Percentiles rank a stretch among this genome's conserved stretches.
Evolutionary conservation across 1,140 invertebrate genomes (phyloP).

Genomic region (Ceratitis capitata): DNA sequence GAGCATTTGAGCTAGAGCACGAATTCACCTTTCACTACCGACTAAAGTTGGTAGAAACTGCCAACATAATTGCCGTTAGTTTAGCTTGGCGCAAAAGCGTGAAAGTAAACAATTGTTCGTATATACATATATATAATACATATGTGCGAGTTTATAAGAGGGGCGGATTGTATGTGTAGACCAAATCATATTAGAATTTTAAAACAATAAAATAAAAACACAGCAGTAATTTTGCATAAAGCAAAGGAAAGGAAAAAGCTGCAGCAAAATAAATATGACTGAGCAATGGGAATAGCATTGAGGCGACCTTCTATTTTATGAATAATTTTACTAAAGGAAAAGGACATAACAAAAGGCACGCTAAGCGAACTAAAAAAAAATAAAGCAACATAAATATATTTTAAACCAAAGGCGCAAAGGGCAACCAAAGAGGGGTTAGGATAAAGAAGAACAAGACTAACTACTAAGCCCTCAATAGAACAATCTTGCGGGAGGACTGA

Average conservation of each 20-base stretch:
- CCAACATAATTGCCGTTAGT: conserved; percentile 33
- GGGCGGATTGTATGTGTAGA: not conserved
- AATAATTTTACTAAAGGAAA: conserved; percentile 4
- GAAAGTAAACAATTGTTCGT: not conserved
- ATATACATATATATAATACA: not conserved
- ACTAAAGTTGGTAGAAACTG: not conserved
- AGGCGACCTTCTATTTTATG: conserved; percentile 27
- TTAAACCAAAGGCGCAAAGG: not conserved
- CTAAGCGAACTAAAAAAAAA: not conserved
- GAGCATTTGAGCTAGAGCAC: not conserved
- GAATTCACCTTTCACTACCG: conserved; percentile 1
- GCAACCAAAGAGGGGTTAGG: not conserved
- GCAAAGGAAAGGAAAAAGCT: not conserved
- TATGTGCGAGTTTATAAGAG: too few species aligned
- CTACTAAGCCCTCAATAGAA: too few species aligned
- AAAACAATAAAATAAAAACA: conserved; percentile 2
- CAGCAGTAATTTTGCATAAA: not conserved
- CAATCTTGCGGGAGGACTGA: too few species aligned
- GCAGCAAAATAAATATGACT: not conserved
- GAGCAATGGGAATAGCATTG: not conserved
- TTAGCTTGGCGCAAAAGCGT: conserved; percentile 14
- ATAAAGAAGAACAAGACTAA: not conserved
- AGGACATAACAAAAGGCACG: not conserved
- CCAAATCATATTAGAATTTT: not conserved
- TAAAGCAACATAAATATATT: not conserved